These are phyloP conservation scores for Drosophila quasianomalipes DNA, from an alignment of 2,888 invertebrate species.

Conservation along the genomic window DNA sequence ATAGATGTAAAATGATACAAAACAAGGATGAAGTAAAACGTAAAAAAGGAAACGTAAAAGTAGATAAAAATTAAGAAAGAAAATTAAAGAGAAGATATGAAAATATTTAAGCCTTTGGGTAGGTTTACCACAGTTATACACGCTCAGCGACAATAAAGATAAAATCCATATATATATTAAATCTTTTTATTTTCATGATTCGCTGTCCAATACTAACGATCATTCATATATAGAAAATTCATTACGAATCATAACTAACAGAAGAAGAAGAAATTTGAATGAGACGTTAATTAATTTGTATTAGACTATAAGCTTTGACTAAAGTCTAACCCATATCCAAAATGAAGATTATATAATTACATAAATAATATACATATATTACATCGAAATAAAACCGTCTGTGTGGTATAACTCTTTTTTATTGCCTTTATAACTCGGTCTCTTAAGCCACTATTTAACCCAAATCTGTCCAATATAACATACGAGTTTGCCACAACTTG, in stretches of 20 bases:
- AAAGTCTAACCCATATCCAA: not conserved
- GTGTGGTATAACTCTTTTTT: not conserved
- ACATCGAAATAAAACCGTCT: not conserved
- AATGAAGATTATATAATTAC: not conserved
- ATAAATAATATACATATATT: not conserved
- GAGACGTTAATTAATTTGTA: not conserved
- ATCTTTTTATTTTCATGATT: too few species aligned
- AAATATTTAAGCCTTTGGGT: not conserved
- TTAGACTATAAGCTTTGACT: not conserved
- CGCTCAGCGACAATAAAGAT: not conserved
- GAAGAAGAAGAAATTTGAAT: not conserved
- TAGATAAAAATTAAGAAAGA: not conserved
- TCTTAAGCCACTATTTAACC: constrained; percentile 4
- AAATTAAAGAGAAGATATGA: not conserved
- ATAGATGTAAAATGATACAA: not conserved
- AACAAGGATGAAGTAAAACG: not conserved
- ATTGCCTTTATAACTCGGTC: not conserved
- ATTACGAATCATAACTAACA: not conserved
- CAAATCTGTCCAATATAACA: constrained; percentile 7
- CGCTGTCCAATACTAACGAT: too few species aligned
- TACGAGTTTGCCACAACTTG: constrained; percentile 23
- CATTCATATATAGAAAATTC: not conserved
- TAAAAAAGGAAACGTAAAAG: too few species aligned
- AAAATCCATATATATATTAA: not conserved
- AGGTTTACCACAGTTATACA: not conserved